Evolutionary conservation across 1,140 invertebrate genomes (phyloP).

Genomic region (Hypothenemus hampei): DNA sequence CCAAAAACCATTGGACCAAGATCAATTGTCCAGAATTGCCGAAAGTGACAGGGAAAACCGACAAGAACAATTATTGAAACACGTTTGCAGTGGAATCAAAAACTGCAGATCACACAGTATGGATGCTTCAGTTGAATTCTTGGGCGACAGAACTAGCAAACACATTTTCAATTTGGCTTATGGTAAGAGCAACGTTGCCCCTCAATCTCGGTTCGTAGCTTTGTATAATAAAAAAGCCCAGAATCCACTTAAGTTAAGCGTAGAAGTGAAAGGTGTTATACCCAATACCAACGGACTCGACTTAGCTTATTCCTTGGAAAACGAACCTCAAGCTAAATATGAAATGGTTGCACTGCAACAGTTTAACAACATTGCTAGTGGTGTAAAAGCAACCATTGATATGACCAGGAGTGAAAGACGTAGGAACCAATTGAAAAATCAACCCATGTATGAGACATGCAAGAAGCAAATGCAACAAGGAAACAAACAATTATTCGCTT

Average conservation of each 20-base stretch:
- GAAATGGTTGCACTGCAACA: conserved; percentile 49
- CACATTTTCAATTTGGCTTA: conserved; percentile 49
- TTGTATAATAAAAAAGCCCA: conserved; percentile 44
- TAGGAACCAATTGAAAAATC: conserved; percentile 43
- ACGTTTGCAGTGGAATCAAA: conserved; percentile 49
- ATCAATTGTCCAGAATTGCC: neutral
- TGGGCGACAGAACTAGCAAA: conserved; percentile 46
- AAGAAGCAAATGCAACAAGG: conserved; percentile 48
- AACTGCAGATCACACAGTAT: conserved; percentile 45
- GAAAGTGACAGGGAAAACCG: conserved; percentile 35
- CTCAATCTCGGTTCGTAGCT: conserved; percentile 47
- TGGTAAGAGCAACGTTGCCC: conserved; percentile 52
- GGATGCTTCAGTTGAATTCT: conserved; percentile 50
- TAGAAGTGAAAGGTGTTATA: conserved; percentile 42
- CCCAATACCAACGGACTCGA: conserved; percentile 49
- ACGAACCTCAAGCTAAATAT: conserved; percentile 46
- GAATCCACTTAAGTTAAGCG: conserved; percentile 45
- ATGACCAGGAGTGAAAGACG: conserved; percentile 49
- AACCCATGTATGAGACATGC: conserved; percentile 46
- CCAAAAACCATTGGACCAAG: neutral
- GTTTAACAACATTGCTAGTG: conserved; percentile 41
- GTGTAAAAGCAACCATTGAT: conserved; percentile 46
- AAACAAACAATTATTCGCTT: conserved; percentile 51
- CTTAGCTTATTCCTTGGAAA: conserved; percentile 48
- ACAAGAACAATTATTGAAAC: conserved; percentile 49